Evolutionary conservation across 2,888 invertebrate species (phyloP), one percentile per base, ranked within the genome.

Genomic region (Odontocolon sp.): DNA sequence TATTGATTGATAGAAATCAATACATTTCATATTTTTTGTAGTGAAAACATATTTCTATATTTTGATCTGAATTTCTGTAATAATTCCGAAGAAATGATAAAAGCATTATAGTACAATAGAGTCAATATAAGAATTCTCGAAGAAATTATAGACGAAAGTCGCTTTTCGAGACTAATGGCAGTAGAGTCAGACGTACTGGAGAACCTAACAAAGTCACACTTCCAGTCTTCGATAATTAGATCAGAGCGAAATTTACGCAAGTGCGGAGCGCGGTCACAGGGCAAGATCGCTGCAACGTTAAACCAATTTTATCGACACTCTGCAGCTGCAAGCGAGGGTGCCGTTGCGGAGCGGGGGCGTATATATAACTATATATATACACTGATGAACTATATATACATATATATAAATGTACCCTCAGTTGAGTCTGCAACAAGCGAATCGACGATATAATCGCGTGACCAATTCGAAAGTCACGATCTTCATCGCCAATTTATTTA

Each of bases 221-320:
- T 70, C 70, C 74, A 78, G 78, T 64, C 75, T 68, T 50, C 68
- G 67, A 79, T 80, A 80, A 84, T 83, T 77, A 66, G 74, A 76
- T 81, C 80, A 80, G 67, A 77, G 69, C 57, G 79, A 74, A 81
- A 81, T 80, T 80, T 77, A 73, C 69, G 73, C 68, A 68, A 78
- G 74, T 54, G 33, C 69, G 26, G 63, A 33, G 71, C 26, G 69
- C 57, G 69, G 50, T 61, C 69, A 36, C 26, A 40, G 66, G n/a
- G 67, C 74, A 78, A 78, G 78, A 73, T 52, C 52, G 72, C 38
- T 45, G 69, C 26, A 33, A 52, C 76, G 63, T 76, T 79, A 81
- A 84, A 71, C 79, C 77, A 67, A 79, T 54, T 82, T 83, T 80
- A 82, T 81, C 77, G 79, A 68, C 73, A 40, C 31, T 63, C 72